Evolutionary conservation across 2,888 invertebrate genomes (phyloP), one percentile per base, ranked within the genome.

Genomic region (Phortica magna): DNA sequence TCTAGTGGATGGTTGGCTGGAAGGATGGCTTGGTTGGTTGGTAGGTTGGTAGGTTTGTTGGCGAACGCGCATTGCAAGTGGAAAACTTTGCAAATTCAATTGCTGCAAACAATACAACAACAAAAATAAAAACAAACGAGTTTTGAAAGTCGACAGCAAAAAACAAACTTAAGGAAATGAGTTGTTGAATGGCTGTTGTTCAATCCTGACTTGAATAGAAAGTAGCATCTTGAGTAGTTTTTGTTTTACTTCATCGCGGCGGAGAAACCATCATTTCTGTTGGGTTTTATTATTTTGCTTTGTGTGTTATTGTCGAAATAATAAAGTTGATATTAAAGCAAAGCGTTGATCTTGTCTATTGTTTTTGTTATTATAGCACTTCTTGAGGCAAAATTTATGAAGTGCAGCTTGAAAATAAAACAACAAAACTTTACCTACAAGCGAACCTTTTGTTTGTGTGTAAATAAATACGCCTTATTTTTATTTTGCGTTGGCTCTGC

Each of bases 1-100:
- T 80, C 75, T 67, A 83, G 9, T 48, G 48, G 10, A 7, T 48
- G 14, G 48, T 7, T 61, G 61, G 22, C 19, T 61, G 61, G 19
- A 5, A 5, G 53, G 31, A 31, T 31, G 31, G 3, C 31, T 1
- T 31, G 31, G 31, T 31, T 31, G 31, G 0, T 31, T 31, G 31
- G 31, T 4, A 31, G 0, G 31, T 4, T 4, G 31, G 31, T 4
- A 31, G 7, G 14, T 14, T 12, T 1, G 55, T 17, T 55, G 55
- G 14, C 10, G 41, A 4, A 4, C 14, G 42, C 31, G 5, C 31
- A 31, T 31, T 31, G 31, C 31, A 31, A 39, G 48, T 48, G 9
- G 22, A 61, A 61, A 61, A 61, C 61, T 61, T 61, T 61, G n/a
- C 10, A 61, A 73, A 75, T 73, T 43, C 65, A 73, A 65, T 31